A percentile compares a stretch with the other conserved stretches of the same genome.
Evolutionary conservation across 2,797 vertebrate genomes (phyloP).

Genomic region (Rhynchotus rufescens): DNA sequence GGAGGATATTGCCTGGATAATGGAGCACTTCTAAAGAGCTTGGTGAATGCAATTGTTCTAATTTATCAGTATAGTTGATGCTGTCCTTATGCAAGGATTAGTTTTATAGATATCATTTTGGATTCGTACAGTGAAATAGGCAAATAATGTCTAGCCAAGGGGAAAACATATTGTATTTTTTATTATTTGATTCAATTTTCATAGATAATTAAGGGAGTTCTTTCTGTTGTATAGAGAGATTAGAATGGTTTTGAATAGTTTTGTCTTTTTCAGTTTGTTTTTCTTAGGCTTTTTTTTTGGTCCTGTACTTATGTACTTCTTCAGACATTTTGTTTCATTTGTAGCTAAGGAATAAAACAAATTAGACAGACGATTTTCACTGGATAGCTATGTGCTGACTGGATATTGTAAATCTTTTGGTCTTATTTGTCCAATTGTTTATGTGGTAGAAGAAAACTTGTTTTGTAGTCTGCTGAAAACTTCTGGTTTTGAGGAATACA

Average conservation of each 20-base stretch:
- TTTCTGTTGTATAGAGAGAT: neutral
- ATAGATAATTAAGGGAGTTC: neutral
- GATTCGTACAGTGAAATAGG: neutral
- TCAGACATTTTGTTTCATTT: conserved; percentile 6
- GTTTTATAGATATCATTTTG: neutral
- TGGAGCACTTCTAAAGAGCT: neutral
- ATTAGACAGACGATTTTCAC: conserved; percentile 39
- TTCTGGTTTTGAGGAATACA: conserved; percentile 14
- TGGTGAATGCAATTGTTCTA: neutral
- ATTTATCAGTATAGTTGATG: neutral
- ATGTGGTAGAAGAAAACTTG: conserved; percentile 24
- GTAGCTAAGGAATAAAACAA: conserved; percentile 47
- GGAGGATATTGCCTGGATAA: neutral
- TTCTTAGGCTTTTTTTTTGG: neutral
- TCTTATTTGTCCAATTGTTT: conserved; percentile 41
- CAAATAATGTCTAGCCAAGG: neutral
- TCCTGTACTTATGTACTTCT: neutral
- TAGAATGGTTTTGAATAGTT: neutral
- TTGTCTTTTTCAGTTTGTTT: too few relatives aligned
- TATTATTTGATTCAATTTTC: neutral
- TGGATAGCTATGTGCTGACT: conserved; percentile 60
- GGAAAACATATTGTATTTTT: neutral
- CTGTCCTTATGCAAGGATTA: neutral
- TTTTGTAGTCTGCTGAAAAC: conserved; percentile 47
- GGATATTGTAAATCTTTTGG: conserved; percentile 7